phyloP scores from a whole-genome alignment of 2,888 invertebrate species.

The Brachynemurus nebulosus region DNA sequence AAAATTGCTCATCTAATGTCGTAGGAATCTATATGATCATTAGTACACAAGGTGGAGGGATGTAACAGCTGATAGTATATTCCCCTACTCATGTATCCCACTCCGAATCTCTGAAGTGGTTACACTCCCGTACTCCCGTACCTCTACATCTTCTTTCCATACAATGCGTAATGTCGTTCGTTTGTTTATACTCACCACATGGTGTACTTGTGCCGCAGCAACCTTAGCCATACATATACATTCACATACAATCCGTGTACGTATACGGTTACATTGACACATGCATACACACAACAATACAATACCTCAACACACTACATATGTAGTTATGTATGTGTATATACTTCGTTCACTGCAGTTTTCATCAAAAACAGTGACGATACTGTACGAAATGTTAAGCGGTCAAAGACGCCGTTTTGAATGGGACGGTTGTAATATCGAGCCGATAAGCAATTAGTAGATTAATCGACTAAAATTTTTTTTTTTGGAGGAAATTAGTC shows the following conservation, averaged over 20 bases:
- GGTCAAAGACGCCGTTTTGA: too few relatives aligned
- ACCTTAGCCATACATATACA: background rate
- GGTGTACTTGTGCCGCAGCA: constrained; percentile 18
- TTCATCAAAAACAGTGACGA: background rate
- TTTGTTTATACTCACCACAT: constrained; percentile 39
- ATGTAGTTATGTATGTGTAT: background rate
- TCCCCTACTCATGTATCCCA: constrained; percentile 5
- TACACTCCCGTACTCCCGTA: constrained; percentile 15
- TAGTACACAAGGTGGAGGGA: too few relatives aligned
- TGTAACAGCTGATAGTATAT: constrained; percentile 14
- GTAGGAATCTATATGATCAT: too few relatives aligned
- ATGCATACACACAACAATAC: constrained; percentile 1
- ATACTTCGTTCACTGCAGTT: background rate
- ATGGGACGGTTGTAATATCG: too few relatives aligned
- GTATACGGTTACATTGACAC: background rate
- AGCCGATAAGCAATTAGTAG: too few relatives aligned
- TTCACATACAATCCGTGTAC: background rate
- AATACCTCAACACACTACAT: background rate
- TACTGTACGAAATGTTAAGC: too few relatives aligned
- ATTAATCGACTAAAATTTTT: too few relatives aligned
- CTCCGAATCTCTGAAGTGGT: background rate
- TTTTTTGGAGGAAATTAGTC: too few relatives aligned
- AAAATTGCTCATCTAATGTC: too few relatives aligned
- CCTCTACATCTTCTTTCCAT: background rate
- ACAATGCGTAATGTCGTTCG: constrained; percentile 33